These are phyloP conservation scores for Thymallus thymallus DNA, from an alignment of 2,113 vertebrate genomes.

Conservation along the genomic window DNA sequence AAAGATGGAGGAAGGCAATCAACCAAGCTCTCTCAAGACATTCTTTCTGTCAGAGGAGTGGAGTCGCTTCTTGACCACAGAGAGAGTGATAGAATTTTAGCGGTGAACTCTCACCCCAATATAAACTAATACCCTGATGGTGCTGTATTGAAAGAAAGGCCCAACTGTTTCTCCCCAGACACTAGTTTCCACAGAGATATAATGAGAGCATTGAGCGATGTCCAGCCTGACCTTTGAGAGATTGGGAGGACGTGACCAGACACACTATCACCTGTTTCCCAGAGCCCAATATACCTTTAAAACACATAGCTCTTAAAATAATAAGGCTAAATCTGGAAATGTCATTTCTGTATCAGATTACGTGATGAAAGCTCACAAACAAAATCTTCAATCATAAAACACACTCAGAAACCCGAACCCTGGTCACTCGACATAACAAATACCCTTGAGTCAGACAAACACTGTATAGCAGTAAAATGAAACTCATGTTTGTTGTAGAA, in stretches of 20 bases:
- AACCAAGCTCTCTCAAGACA: background rate
- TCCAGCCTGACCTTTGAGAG: slow-evolving; percentile 54
- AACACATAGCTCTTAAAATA: slow-evolving; percentile 26
- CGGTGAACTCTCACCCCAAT: slow-evolving; percentile 33
- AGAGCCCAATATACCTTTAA: slow-evolving; percentile 17
- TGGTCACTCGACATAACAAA: background rate
- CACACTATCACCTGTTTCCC: slow-evolving; percentile 38
- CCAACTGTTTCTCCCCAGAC: slow-evolving; percentile 25
- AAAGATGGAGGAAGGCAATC: background rate
- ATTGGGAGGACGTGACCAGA: slow-evolving; percentile 38
- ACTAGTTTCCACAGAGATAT: slow-evolving; percentile 39
- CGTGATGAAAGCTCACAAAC: background rate
- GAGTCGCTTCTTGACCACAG: background rate
- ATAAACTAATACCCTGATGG: slow-evolving; percentile 25
- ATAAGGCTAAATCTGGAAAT: slow-evolving; percentile 1
- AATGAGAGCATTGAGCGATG: slow-evolving; percentile 48
- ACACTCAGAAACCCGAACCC: background rate
- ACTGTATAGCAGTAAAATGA: background rate
- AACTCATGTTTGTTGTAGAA: background rate
- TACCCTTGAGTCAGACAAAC: no score
- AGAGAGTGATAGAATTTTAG: slow-evolving; percentile 35
- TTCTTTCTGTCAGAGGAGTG: background rate
- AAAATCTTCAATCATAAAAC: background rate
- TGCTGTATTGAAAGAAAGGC: slow-evolving; percentile 13
- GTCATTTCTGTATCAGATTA: slow-evolving; percentile 2